Percentiles rank a stretch among this genome's conserved stretches.
phyloP scores from a whole-genome alignment of 2,113 vertebrate genomes.

The Rhagologus leucostigma region DNA sequence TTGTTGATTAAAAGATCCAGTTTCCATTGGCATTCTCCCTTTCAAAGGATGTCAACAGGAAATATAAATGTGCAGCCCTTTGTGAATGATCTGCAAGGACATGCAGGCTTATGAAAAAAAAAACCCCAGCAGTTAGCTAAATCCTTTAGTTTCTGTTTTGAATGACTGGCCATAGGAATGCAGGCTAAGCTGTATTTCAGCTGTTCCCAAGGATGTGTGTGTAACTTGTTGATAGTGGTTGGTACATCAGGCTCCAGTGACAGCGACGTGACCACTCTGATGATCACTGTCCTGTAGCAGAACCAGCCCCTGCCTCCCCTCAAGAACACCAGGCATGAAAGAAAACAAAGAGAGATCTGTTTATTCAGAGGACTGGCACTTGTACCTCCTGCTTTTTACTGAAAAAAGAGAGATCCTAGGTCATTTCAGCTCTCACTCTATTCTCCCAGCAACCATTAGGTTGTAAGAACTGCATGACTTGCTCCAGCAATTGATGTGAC shows the following conservation, averaged over 20 bases:
- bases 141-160: constrained; percentile 60
- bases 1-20: constrained; percentile 32
- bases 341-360: constrained; percentile 14
- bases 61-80: constrained; percentile 16
- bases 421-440: background rate
- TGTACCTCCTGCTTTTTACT: background rate
- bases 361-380: background rate
- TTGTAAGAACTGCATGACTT: background rate
- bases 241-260: constrained; percentile 23
- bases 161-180: constrained; percentile 65
- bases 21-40: constrained; percentile 39
- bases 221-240: constrained; percentile 20
- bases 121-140: constrained; percentile 35
- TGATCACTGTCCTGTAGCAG: constrained; percentile 8
- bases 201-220: constrained; percentile 34
- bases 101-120: background rate
- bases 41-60: constrained; percentile 49
- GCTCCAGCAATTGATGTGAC: background rate
- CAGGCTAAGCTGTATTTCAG: constrained; percentile 37
- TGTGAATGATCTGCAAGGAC: constrained; percentile 52
- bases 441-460: background rate
- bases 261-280: constrained; percentile 3
- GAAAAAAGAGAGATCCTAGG: background rate
- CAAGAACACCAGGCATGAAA: background rate
- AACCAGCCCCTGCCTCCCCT: background rate